Evolutionary conservation across 2,113 vertebrate species (phyloP).

Genomic region (Anguilla rostrata): DNA sequence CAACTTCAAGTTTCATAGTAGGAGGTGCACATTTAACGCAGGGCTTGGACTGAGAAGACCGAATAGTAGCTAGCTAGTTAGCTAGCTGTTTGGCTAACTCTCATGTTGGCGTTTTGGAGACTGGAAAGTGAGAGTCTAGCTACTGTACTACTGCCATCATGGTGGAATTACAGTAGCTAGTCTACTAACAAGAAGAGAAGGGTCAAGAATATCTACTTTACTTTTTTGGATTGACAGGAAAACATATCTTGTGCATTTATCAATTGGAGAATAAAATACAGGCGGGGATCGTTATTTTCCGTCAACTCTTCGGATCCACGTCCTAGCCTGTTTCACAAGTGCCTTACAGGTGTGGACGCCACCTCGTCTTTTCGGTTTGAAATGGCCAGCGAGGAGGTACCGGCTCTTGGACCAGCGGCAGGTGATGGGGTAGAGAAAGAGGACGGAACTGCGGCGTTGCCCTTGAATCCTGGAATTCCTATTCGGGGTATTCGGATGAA

Average conservation of each 20-base stretch:
- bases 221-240: constrained; percentile 53
- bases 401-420: constrained; percentile 40
- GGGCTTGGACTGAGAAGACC: background rate
- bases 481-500: constrained; percentile 94
- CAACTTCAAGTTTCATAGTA: constrained; percentile 33
- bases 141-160: background rate
- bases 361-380: constrained; percentile 51
- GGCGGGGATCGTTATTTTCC: constrained; percentile 17
- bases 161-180: background rate
- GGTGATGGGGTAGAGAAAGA: constrained; percentile 44
- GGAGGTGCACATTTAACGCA: constrained; percentile 15
- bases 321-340: constrained; percentile 66
- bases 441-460: constrained; percentile 47
- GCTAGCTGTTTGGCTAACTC: constrained; percentile 43
- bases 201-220: background rate
- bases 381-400: constrained; percentile 62
- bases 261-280: constrained; percentile 40
- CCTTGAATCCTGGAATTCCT: constrained; percentile 79
- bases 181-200: background rate
- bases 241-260: constrained; percentile 27
- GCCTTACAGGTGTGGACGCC: constrained; percentile 65
- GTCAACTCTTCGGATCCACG: constrained; percentile 35
- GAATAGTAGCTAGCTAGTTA: constrained; percentile 23
- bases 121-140: constrained; percentile 20
- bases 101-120: constrained; percentile 29